Evolutionary conservation across 2,113 vertebrate genomes (phyloP), one percentile per base, ranked within the genome.

Genomic region (Hippocampus abdominalis): DNA sequence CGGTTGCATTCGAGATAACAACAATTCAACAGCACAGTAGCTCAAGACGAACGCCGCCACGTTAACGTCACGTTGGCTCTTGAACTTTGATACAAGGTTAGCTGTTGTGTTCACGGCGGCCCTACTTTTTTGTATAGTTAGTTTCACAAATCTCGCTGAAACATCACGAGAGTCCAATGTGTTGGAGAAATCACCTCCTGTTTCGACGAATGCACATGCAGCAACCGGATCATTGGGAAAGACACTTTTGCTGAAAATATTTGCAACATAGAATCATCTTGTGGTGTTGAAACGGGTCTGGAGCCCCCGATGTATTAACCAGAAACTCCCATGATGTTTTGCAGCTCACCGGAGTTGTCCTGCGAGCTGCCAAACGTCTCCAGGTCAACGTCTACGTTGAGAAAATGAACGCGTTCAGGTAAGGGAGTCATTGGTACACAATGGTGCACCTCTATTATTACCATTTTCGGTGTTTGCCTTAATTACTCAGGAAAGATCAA

Each of bases 331-430:
- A 4, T 59, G 25, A 40, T 75, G 66, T 87, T 80, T 80, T 48
- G 18, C 90, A 99, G 97, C 90, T 97, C 39, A 99, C 96, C 4
- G 97, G 97, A 64, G 62, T 94, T 1, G 76, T 98, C 65, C 76
- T 98, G 48, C 92, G 67, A 84, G 95, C 92, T 48, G 94, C 94
- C 51, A 98, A 97, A 85, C 84, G 95, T 75, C 85, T 97, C 72
- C 97, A 99, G 85, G 53, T 98, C 86, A 99, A 99, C 0, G 87
- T 94, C 70, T 91, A 90, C 0, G 66, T 98, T 4, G 85, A 90
- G 80, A 91, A 94, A 72, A 42, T 95, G 9, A 72, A 89, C 4
- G 77, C 46, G 3, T 97, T 96, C 88, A 80, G 88, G 97, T 98
- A 91, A 93, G 92, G 2, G 6, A 3, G 15, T 48, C 39, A 18